Percentiles rank a stretch among this genome's conserved stretches.
These are phyloP conservation scores for Panonychus citri DNA, from an alignment of 1,140 invertebrate genomes.

Conservation along the genomic window DNA sequence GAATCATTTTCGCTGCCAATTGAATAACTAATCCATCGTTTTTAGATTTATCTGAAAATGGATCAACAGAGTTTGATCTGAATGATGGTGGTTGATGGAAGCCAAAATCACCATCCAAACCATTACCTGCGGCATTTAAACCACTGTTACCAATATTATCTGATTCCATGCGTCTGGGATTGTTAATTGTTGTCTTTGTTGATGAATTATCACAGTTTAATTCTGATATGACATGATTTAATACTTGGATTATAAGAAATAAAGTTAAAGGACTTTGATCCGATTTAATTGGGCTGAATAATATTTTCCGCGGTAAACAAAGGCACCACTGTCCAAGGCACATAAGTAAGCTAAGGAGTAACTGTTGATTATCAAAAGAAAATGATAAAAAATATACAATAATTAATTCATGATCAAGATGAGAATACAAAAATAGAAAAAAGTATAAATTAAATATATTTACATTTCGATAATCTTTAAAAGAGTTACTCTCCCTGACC, in stretches of 20 bases:
- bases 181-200: not conserved
- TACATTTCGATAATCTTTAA: constrained; percentile 7
- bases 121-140: too few species aligned
- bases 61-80: too few species aligned
- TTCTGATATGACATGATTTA: not conserved
- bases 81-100: too few species aligned
- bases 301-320: constrained; percentile 29
- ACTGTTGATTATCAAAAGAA: constrained; percentile 21
- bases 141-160: not conserved
- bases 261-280: not conserved
- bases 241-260: not conserved
- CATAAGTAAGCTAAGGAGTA: constrained; percentile 59
- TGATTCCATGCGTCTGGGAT: not conserved
- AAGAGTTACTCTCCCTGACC: not conserved
- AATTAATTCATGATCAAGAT: not conserved
- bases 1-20: constrained; percentile 21
- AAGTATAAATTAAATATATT: not conserved
- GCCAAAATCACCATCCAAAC: not conserved
- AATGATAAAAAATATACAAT: not conserved
- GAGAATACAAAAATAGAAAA: not conserved
- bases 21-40: not conserved
- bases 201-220: not conserved
- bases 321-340: constrained; percentile 85
- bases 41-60: not conserved
- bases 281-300: constrained; percentile 14